Conservation (phyloP, 2,888 invertebrate species). For the Eupithecia subfuscata region DNA sequence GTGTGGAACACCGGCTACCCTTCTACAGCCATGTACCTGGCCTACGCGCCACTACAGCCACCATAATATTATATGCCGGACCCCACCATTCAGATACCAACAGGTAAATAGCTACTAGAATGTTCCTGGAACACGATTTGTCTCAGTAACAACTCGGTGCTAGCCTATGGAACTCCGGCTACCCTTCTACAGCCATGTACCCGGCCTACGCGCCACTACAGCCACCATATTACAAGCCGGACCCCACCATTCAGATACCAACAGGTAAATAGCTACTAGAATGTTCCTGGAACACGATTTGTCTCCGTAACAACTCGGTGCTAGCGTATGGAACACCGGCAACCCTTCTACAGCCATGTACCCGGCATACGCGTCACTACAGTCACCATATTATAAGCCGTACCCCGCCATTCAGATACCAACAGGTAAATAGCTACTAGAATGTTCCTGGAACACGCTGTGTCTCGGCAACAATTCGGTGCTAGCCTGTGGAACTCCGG, state of each 20-base stretch:
- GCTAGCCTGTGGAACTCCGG: constrained; percentile 86
- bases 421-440: constrained; percentile 70
- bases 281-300: background rate
- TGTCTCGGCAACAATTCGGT: constrained; percentile 81
- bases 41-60: constrained; percentile 83
- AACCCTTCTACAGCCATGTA: no score
- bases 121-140: background rate
- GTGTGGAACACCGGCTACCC: constrained; percentile 84
- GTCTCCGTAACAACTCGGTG: no score
- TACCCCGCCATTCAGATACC: constrained; percentile 85
- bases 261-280: constrained; percentile 70
- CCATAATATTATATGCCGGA: constrained; percentile 82
- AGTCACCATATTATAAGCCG: constrained; percentile 80
- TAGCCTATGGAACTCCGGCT: constrained; percentile 85
- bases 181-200: constrained; percentile 79
- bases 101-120: constrained; percentile 71
- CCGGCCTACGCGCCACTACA: constrained; percentile 83
- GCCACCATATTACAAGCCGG: constrained; percentile 81
- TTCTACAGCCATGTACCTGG: constrained; percentile 76
- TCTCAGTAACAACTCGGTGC: constrained; percentile 84
- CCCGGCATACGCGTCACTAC: constrained; percentile 78
- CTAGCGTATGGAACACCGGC: no score
- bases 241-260: constrained; percentile 85
- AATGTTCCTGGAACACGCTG: background rate
- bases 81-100: constrained; percentile 84